Base-by-base conservation (phyloP, 1,140 invertebrate genomes). In the Varroa destructor region DNA sequence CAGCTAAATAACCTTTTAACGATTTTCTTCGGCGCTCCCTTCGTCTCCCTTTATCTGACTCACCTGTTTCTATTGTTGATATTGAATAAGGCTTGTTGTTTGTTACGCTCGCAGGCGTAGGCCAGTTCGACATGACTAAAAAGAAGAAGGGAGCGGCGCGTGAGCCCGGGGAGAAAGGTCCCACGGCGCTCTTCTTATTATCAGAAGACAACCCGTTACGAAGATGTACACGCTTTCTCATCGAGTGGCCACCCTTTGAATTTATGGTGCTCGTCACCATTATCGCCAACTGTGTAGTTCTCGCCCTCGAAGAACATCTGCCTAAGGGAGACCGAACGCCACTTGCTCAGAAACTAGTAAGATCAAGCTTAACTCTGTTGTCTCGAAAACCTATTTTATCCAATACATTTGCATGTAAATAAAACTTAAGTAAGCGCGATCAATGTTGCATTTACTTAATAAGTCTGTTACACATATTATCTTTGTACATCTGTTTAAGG, bases 191-290 rank as follows among this genome's bases (percentile, higher is more conserved):
- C 79, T 99, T 98, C 85, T 89, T 99, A 82, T 89, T 99, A 81
- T 91, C 89, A 81, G 93, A 99, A 82, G 90, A 96, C 83, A 99
- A 99, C 83, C 87, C 88, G 82, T 89, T 99, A 81, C 86, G 94
- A 81, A 88, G 88, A 84, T 93, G 96, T 83, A 98, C 95, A 81
- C 90, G 91, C 82, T 95, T 95, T 83, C 95, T 98, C 83, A 98
- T 98, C 82, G 94, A 98, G 86, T 98, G 94, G 95, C 92, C 92
- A 67, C 95, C 96, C 82, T 99, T 99, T 83, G 96, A 99, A 85
- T 99, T 98, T 86, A 94, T 96, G 85, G 97, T 99, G 84, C 87
- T 99, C 83, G 86, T 98, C 81, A 99, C 97, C 84, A 99, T 99
- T 86, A 99, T 99, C 83, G 94, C 95, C 83, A 99, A 98, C 86